Conservation (phyloP, 1,140 invertebrate species). For the Helicoverpa armigera region DNA sequence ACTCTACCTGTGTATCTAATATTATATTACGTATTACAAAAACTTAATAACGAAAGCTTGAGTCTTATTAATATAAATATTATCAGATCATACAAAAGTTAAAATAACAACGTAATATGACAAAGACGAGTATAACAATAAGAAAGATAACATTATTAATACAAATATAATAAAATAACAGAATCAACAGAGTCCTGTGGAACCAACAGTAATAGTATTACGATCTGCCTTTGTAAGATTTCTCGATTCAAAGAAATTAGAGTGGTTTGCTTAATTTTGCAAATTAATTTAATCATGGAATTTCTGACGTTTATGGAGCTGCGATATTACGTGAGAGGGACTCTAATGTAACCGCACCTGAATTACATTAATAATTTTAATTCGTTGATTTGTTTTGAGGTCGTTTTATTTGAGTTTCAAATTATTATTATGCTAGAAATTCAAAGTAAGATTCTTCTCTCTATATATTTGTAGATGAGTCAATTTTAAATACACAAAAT, state of each 20-base stretch:
- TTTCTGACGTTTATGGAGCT: conserved; percentile 10
- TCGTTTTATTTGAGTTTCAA: too few relatives aligned
- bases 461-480: too few relatives aligned
- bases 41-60: too few relatives aligned
- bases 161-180: conserved; percentile 24
- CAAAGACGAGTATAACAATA: not conserved
- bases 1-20: too few relatives aligned
- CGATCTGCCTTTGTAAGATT: conserved; percentile 40
- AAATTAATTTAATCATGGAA: conserved; percentile 26
- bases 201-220: conserved; percentile 35
- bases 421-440: too few relatives aligned
- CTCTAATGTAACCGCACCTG: conserved; percentile 14
- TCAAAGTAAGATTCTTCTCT: not conserved
- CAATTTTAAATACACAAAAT: not conserved
- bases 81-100: not conserved
- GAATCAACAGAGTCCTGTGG: conserved; percentile 10
- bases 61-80: not conserved
- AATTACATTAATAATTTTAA: conserved; percentile 14
- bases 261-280: conserved; percentile 34
- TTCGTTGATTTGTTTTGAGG: not conserved
- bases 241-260: conserved; percentile 22
- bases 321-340: not conserved
- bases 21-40: too few relatives aligned
- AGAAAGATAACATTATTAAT: conserved; percentile 1
- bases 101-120: not conserved